Percentiles rank a stretch among this genome's conserved stretches.
These are phyloP conservation scores for Amphilophus citrinellus DNA, from an alignment of 2,113 vertebrate species.

Conservation along the genomic window DNA sequence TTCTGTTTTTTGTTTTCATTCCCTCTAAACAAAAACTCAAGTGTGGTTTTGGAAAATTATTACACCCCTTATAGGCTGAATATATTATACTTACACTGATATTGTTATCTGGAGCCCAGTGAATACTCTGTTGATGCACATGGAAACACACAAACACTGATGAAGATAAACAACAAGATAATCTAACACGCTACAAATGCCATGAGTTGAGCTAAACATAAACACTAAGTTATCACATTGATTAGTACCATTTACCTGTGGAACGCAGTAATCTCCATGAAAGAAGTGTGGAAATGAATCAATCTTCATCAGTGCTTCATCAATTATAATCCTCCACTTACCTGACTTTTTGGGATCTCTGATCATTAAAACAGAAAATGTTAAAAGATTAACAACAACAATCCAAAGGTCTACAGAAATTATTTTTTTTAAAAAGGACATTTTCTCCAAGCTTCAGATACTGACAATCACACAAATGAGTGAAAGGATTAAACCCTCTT, in stretches of 20 bases:
- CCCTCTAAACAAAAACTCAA: not conserved
- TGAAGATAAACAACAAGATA: not conserved
- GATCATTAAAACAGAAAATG: not conserved
- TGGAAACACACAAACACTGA: not conserved
- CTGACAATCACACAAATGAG: not conserved
- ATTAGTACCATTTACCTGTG: slow-evolving; percentile 44
- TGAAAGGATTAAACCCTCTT: not conserved
- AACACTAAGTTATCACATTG: not conserved
- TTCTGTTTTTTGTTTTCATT: not conserved
- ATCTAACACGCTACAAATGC: not conserved
- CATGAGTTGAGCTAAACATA: not conserved
- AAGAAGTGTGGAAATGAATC: slow-evolving; percentile 78
- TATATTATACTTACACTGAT: slow-evolving; percentile 46
- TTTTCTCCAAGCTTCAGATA: not conserved
- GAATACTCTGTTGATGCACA: slow-evolving; percentile 53
- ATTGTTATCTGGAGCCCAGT: slow-evolving; percentile 71
- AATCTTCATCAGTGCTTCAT: slow-evolving; percentile 68
- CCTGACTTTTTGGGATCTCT: slow-evolving; percentile 29
- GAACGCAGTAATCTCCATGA: slow-evolving; percentile 77
- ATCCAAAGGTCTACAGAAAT: not conserved
- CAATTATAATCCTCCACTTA: slow-evolving; percentile 71
- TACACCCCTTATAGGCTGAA: not conserved
- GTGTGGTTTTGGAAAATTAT: not conserved
- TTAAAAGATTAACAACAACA: not conserved
- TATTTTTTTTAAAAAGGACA: not conserved